These are phyloP conservation scores for Ectemnius cavifrons DNA, from an alignment of 2,888 invertebrate genomes.

Conservation along the genomic window DNA sequence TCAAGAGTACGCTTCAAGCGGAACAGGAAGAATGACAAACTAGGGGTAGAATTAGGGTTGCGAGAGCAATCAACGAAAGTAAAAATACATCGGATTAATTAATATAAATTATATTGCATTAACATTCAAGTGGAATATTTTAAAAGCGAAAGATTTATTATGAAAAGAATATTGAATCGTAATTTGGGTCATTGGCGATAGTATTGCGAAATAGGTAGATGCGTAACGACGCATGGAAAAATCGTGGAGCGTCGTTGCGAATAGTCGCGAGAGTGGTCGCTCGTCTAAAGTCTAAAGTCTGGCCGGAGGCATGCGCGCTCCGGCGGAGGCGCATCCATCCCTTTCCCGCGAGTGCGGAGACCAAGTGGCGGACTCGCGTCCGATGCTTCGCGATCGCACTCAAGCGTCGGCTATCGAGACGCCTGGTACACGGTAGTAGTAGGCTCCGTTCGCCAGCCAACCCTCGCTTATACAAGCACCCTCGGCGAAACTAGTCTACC, in stretches of 20 bases:
- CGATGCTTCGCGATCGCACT: slow-evolving; percentile 67
- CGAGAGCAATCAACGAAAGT: slow-evolving; percentile 39
- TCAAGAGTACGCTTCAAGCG: too few relatives aligned
- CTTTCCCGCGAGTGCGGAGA: slow-evolving; percentile 29
- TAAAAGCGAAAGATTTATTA: too few relatives aligned
- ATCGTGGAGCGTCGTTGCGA: too few relatives aligned
- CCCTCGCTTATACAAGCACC: neutral
- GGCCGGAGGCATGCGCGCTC: slow-evolving; percentile 47
- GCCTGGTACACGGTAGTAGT: slow-evolving; percentile 51
- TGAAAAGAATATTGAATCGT: too few relatives aligned
- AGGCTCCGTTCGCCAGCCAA: neutral
- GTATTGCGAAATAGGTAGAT: too few relatives aligned
- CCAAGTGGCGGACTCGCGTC: slow-evolving; percentile 43
- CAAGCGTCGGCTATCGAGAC: slow-evolving; percentile 71
- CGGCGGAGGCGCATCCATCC: slow-evolving; percentile 3
- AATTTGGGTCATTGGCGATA: too few relatives aligned
- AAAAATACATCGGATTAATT: too few relatives aligned
- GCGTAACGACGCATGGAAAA: too few relatives aligned
- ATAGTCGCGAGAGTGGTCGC: too few relatives aligned
- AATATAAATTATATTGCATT: too few relatives aligned
- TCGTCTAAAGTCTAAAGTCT: slow-evolving; percentile 16
- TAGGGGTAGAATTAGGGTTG: slow-evolving; percentile 8
- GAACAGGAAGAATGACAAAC: neutral
- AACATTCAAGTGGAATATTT: too few relatives aligned
- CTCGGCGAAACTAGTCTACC: neutral